These are phyloP conservation scores for Apodemus agrarius DNA, from an alignment of 2,797 vertebrate species.

Conservation along the genomic window DNA sequence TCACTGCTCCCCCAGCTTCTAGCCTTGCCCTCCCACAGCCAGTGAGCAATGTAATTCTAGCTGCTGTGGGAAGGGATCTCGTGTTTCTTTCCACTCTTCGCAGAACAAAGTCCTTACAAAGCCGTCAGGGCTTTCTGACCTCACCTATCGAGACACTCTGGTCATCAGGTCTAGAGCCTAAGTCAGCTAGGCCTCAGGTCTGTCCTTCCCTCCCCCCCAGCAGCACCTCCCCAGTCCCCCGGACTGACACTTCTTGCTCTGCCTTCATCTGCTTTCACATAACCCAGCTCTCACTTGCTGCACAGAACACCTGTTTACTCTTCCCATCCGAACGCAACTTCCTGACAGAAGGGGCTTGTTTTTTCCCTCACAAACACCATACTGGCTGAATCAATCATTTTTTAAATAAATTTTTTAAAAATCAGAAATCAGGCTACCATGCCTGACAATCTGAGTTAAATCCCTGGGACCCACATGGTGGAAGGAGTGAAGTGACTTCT, in stretches of 20 bases:
- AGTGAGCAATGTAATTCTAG: slow-evolving; percentile 5
- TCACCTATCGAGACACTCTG: neutral
- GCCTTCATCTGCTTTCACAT: neutral
- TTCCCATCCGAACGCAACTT: slow-evolving; percentile 16
- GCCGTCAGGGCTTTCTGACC: neutral
- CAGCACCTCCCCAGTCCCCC: neutral
- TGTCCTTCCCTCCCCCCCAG: neutral
- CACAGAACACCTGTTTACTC: neutral
- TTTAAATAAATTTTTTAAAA: neutral
- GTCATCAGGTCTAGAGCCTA: neutral
- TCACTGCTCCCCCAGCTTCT: neutral
- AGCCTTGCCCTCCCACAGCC: neutral
- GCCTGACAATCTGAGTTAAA: too few species aligned
- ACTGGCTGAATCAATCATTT: neutral
- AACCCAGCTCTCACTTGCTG: neutral
- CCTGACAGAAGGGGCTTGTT: neutral
- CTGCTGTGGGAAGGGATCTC: neutral
- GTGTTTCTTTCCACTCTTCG: neutral
- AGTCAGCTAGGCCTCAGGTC: neutral
- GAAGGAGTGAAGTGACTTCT: too few species aligned
- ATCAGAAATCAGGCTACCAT: too few species aligned
- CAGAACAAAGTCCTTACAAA: slow-evolving; percentile 45
- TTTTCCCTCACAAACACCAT: neutral
- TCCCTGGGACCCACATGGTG: too few species aligned
- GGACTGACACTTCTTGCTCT: neutral